Conservation (phyloP, 2,888 invertebrate genomes). For the Euclidia mi region DNA sequence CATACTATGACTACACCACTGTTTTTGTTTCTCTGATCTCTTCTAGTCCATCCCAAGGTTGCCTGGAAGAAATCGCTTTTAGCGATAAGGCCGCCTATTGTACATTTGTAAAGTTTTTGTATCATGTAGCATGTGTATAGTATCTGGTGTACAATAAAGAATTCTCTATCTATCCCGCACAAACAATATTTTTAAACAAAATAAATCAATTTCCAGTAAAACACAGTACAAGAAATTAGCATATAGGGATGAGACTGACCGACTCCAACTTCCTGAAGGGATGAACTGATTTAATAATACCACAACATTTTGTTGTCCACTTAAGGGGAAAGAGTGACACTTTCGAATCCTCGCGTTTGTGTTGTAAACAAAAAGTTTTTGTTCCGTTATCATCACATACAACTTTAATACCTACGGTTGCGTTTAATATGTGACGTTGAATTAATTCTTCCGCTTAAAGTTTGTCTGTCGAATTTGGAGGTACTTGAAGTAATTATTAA, state of each 20-base stretch:
- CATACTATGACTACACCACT: too few species aligned
- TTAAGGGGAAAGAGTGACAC: slow-evolving; percentile 56
- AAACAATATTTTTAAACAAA: slow-evolving; percentile 21
- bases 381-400: slow-evolving; percentile 18
- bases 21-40: too few species aligned
- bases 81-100: too few species aligned
- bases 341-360: slow-evolving; percentile 24
- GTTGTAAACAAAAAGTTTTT: slow-evolving; percentile 45
- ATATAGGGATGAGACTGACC: slow-evolving; percentile 23
- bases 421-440: background rate
- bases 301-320: slow-evolving; percentile 40
- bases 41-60: too few species aligned
- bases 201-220: slow-evolving; percentile 30
- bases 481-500: too few species aligned
- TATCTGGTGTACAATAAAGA: too few species aligned
- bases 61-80: too few species aligned
- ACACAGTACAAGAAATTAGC: slow-evolving; percentile 30
- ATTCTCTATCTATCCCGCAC: background rate
- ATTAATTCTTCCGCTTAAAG: background rate
- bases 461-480: background rate
- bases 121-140: too few species aligned
- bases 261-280: slow-evolving; percentile 48
- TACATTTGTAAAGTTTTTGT: too few species aligned
- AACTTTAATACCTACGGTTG: background rate
- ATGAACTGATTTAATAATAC: slow-evolving; percentile 56